Base-by-base conservation (phyloP, 2,797 vertebrate genomes). In the Gymnoscopelus braueri region DNA sequence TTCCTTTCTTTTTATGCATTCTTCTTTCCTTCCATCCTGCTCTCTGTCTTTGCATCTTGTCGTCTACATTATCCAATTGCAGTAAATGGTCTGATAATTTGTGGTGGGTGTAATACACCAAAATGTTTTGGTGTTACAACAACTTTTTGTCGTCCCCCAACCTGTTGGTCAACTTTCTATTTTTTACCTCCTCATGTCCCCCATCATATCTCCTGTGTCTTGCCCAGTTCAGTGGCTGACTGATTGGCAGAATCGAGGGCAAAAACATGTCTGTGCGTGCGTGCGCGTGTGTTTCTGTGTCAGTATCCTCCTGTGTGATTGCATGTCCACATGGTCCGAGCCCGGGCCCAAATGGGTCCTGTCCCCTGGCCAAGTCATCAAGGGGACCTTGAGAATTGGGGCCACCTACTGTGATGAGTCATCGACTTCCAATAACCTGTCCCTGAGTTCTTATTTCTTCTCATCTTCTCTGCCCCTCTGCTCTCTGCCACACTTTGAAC, bases 241-340 rank as follows among this genome's bases (percentile, higher is more conserved):
- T 3, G 19, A 35, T 63, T 64, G 69, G 32, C 60, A 72, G 76
- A 63, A 67, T 56, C 35, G 4, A 39, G 35, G 35, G 32, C 1
- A 35, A 5, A 5, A 7, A 19, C 1, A 1, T 54, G 19, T 24
- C 60, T 66, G 48, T 50, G 35, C 65, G 51, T 6, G 15, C 0
- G 2, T 51, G 44, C 15, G 52, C 29, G 14, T 0, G 94, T 96
- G 87, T 96, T 94, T 95, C 48, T 51, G 24, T 19, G 51, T 55
- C 13, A 23, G 48, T n/a, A 19, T 57, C 19, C 1, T 19, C 19
- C 19, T 19, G 19, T 19, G 19, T 19, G 19, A 19, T 19, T 19
- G 1, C 19, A 19, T 19, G 19, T 19, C 19, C 19, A 19, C 64
- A 55, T 50, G 44, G 69, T 32, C 32, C 32, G 3, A 39, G 5